phyloP scores from a whole-genome alignment of 2,888 invertebrate genomes.

The Epinotia nisella region DNA sequence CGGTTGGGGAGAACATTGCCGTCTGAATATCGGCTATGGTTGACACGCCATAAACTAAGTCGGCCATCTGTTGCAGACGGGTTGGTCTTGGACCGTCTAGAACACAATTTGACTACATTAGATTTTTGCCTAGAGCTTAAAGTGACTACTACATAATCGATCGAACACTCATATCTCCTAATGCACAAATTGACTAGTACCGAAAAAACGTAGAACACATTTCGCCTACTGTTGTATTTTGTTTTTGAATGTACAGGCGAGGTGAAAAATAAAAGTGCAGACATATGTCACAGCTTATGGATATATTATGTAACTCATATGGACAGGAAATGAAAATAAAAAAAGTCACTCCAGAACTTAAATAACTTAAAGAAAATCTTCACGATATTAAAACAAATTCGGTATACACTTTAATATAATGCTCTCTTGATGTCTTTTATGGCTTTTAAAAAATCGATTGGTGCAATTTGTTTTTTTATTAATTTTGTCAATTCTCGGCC shows the following conservation, averaged over 20 bases:
- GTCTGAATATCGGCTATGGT: slow-evolving; percentile 13
- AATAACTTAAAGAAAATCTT: background rate
- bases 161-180: background rate
- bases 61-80: slow-evolving; percentile 7
- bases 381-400: background rate
- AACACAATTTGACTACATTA: background rate
- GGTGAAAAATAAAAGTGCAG: background rate
- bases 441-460: background rate
- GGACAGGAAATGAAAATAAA: slow-evolving; percentile 4
- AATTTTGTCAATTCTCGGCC: background rate
- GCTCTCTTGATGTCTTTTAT: background rate
- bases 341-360: background rate
- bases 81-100: background rate
- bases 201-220: background rate
- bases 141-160: background rate
- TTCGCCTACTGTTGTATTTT: background rate
- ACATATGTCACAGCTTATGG: background rate
- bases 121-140: too few species aligned
- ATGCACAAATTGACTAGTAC: background rate
- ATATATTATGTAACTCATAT: background rate
- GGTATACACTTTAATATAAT: background rate
- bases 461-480: slow-evolving; percentile 1
- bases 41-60: slow-evolving; percentile 1
- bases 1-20: slow-evolving; percentile 11
- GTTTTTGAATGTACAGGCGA: background rate